phyloP scores from a whole-genome alignment of 2,797 vertebrate genomes.

The Sarcophilus harrisii region DNA sequence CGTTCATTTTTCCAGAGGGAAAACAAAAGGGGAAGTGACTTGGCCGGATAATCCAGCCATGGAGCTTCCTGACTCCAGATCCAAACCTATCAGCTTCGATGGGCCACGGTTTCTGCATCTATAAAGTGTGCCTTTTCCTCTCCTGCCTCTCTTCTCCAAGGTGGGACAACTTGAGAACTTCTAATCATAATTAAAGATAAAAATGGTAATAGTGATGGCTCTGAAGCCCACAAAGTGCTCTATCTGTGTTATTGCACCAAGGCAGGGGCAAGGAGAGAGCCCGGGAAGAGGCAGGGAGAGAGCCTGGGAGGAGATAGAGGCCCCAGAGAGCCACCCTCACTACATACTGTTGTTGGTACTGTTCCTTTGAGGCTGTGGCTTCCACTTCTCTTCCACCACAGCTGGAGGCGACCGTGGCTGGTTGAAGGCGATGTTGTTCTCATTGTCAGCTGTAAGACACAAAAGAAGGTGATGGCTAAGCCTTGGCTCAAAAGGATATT shows the following conservation, averaged over 20 bases:
- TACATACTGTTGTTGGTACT: constrained; percentile 92
- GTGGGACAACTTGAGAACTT: neutral
- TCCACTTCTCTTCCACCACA: constrained; percentile 92
- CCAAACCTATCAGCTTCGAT: neutral
- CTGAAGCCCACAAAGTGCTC: too few relatives aligned
- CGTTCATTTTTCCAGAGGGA: constrained; percentile 79
- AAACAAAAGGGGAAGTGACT: neutral
- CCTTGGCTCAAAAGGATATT: neutral
- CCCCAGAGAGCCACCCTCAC: neutral
- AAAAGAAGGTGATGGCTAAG: constrained; percentile 30
- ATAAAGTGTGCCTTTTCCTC: neutral
- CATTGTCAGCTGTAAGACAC: constrained; percentile 92
- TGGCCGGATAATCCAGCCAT: neutral
- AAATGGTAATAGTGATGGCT: too few relatives aligned
- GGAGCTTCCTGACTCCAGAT: neutral
- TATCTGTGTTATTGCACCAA: too few relatives aligned
- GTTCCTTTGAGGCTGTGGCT: constrained; percentile 92
- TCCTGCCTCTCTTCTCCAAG: neutral
- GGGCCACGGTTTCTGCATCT: neutral
- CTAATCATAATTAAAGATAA: too few relatives aligned
- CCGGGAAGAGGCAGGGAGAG: fast-evolving
- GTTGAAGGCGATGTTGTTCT: constrained; percentile 94
- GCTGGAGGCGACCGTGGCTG: constrained; percentile 92
- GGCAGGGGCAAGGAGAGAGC: too few relatives aligned
- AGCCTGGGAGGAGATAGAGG: neutral